These are phyloP conservation scores for Galerucella nymphaeae DNA, from an alignment of 2,888 invertebrate species.

Conservation along the genomic window DNA sequence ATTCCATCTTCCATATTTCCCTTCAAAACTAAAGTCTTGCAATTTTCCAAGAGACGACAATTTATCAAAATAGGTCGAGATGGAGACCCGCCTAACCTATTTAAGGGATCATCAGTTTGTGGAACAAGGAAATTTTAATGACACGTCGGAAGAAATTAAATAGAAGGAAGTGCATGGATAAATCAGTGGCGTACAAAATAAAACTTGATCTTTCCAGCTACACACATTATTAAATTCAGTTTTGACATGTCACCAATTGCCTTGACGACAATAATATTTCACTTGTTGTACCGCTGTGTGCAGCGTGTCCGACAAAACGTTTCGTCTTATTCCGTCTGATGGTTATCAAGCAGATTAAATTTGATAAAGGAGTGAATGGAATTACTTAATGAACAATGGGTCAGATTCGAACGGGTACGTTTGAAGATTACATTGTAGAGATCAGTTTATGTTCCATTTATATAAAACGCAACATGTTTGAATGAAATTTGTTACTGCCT, in stretches of 20 bases:
- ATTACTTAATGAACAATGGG: constrained; percentile 29
- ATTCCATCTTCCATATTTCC: too few species aligned
- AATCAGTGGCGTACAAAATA: neutral
- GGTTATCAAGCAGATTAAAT: constrained; percentile 24
- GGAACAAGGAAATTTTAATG: constrained; percentile 1
- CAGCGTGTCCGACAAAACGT: neutral
- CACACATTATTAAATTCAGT: too few species aligned
- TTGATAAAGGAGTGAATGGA: constrained; percentile 20
- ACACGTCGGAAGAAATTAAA: neutral
- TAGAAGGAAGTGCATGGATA: neutral
- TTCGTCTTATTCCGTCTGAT: constrained; percentile 6
- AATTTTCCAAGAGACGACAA: neutral
- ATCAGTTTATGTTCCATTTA: constrained; percentile 21
- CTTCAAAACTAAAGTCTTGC: too few species aligned
- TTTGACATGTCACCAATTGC: too few species aligned
- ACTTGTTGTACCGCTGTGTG: neutral
- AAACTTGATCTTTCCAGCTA: neutral
- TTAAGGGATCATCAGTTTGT: neutral
- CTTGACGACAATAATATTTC: neutral
- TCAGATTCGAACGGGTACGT: constrained; percentile 19
- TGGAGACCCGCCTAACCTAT: neutral
- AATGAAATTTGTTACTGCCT: neutral
- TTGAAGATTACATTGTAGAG: constrained; percentile 16
- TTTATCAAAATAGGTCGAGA: neutral
- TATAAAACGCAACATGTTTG: neutral